Evolutionary conservation across 2,888 invertebrate genomes (phyloP).

Genomic region (Phortica magna): DNA sequence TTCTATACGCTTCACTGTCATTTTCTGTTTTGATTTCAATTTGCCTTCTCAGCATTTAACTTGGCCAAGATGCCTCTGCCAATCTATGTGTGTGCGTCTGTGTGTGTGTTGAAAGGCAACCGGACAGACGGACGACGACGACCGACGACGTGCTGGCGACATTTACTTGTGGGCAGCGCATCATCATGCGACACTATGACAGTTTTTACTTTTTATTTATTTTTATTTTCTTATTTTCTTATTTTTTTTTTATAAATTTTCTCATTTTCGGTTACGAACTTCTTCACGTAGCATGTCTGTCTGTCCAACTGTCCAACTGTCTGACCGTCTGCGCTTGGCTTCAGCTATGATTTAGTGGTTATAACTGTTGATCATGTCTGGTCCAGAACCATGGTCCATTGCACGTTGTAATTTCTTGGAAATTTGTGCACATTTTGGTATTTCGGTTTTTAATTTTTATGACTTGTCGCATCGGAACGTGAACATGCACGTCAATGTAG

Average conservation of each 20-base stretch:
- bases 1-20: slow-evolving; percentile 47
- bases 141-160: slow-evolving; percentile 30
- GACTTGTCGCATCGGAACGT: slow-evolving; percentile 57
- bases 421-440: slow-evolving; percentile 76
- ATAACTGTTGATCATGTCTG: slow-evolving; percentile 70
- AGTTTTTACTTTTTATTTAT: slow-evolving; percentile 57
- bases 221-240: slow-evolving; percentile 42
- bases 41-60: slow-evolving; percentile 58
- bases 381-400: slow-evolving; percentile 62
- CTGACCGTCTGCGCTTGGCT: slow-evolving; percentile 42
- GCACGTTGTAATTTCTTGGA: slow-evolving; percentile 71
- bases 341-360: slow-evolving; percentile 74
- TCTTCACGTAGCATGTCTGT: slow-evolving; percentile 67
- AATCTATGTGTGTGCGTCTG: slow-evolving; percentile 30
- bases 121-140: too few relatives aligned
- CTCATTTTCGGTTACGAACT: slow-evolving; percentile 42
- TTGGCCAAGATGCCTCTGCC: slow-evolving; percentile 27
- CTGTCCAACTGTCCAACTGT: slow-evolving; percentile 44
- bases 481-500: slow-evolving; percentile 47
- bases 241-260: slow-evolving; percentile 53
- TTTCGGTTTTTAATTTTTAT: slow-evolving; percentile 54
- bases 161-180: slow-evolving; percentile 49
- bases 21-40: slow-evolving; percentile 72
- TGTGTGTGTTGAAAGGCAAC: slow-evolving; percentile 11
- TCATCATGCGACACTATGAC: slow-evolving; percentile 52